These are phyloP conservation scores for Phengaris alcon DNA, from an alignment of 2,888 invertebrate species.

Conservation along the genomic window DNA sequence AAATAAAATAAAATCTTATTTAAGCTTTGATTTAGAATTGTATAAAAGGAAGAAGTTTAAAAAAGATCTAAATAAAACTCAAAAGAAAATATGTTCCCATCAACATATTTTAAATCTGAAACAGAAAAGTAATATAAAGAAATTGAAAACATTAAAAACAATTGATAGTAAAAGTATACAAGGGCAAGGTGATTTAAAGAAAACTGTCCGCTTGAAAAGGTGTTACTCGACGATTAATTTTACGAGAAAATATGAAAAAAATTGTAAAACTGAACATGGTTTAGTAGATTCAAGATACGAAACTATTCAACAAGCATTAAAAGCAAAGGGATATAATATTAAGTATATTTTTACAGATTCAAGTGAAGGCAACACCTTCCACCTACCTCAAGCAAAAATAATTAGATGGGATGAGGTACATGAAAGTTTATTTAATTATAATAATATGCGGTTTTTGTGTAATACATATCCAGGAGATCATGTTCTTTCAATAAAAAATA, in stretches of 20 bases:
- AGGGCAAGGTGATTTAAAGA: neutral
- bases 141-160: neutral
- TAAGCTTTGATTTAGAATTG: slow-evolving; percentile 42
- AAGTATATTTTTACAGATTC: neutral
- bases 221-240: slow-evolving; percentile 27
- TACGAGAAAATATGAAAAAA: slow-evolving; percentile 29
- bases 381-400: neutral
- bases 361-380: neutral
- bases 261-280: slow-evolving; percentile 1
- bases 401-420: neutral
- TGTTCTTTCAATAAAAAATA: neutral
- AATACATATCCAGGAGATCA: neutral
- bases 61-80: neutral
- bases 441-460: neutral
- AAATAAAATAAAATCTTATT: slow-evolving; percentile 37
- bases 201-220: slow-evolving; percentile 30
- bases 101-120: neutral
- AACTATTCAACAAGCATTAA: slow-evolving; percentile 5
- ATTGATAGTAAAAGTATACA: slow-evolving; percentile 3
- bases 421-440: neutral
- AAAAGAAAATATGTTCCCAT: neutral
- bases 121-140: neutral
- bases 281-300: neutral
- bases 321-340: neutral
- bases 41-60: slow-evolving; percentile 34